A percentile compares a stretch with the other conserved stretches of the same genome.
These are phyloP conservation scores for Mormyrops boulengeri DNA, from an alignment of 2,797 vertebrate species.

Conservation along the genomic window DNA sequence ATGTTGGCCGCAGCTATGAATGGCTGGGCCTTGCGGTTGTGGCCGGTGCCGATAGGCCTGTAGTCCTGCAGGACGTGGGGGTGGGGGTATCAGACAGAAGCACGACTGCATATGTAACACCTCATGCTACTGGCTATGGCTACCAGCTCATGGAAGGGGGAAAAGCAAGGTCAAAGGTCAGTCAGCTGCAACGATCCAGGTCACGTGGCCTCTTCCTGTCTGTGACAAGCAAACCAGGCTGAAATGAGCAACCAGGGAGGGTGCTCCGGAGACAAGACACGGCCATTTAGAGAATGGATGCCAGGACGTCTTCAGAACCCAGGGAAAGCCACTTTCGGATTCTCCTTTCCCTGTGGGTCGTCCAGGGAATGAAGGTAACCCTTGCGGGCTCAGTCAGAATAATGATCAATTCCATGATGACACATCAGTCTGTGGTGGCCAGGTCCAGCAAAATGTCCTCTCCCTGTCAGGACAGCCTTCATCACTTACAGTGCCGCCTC, in stretches of 20 bases:
- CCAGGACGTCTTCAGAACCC: background rate
- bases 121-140: background rate
- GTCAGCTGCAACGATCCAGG: background rate
- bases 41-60: conserved; percentile 79
- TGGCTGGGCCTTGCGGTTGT: conserved; percentile 89
- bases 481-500: background rate
- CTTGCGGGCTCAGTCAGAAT: conserved; percentile 56
- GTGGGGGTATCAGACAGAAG: conserved; percentile 11
- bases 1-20: conserved; percentile 92
- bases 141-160: background rate
- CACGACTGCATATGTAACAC: background rate
- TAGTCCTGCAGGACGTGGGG: conserved; percentile 69
- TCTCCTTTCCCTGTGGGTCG: background rate
- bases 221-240: background rate
- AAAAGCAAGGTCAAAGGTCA: background rate
- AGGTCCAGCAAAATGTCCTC: conserved; percentile 46
- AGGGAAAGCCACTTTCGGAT: background rate
- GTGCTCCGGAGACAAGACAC: no score
- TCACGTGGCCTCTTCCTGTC: background rate
- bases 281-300: background rate
- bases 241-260: background rate
- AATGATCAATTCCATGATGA: background rate
- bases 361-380: background rate
- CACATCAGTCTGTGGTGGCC: conserved; percentile 55
- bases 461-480: conserved; percentile 7